A percentile compares a stretch with the other conserved stretches of the same genome.
phyloP scores from a whole-genome alignment of 1,140 invertebrate genomes.

The Drosophila takahashii region DNA sequence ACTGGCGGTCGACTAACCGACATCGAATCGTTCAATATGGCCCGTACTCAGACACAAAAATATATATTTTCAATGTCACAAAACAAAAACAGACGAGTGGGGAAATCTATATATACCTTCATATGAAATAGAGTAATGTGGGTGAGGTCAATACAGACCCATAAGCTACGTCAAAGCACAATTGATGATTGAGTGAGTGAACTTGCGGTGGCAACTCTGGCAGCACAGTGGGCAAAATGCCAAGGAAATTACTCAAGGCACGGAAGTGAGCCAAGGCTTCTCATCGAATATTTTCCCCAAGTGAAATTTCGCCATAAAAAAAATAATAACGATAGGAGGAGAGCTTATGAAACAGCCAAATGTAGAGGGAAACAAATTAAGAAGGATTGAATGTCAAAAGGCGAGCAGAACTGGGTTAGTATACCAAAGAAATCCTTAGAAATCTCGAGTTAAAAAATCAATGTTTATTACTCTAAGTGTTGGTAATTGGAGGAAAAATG shows the following conservation, averaged over 20 bases:
- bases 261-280: constrained; percentile 66
- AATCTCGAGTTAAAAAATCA: constrained; percentile 7
- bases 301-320: constrained; percentile 20
- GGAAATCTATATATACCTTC: constrained; percentile 28
- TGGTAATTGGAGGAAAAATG: constrained; percentile 33
- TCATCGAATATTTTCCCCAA: constrained; percentile 17
- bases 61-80: constrained; percentile 72
- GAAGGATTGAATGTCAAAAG: constrained; percentile 12
- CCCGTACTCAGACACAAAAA: constrained; percentile 25
- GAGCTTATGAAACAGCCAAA: constrained; percentile 17
- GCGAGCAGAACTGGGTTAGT: constrained; percentile 54
- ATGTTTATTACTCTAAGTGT: constrained; percentile 34
- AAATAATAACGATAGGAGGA: constrained; percentile 9
- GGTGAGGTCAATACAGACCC: constrained; percentile 68
- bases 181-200: constrained; percentile 24
- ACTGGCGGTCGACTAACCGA: constrained; percentile 34
- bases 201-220: constrained; percentile 58
- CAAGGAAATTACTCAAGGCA: constrained; percentile 59
- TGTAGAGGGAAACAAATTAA: constrained; percentile 21
- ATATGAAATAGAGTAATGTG: constrained; percentile 59
- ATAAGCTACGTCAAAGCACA: constrained; percentile 49
- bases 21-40: constrained; percentile 49
- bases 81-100: constrained; percentile 8
- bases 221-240: constrained; percentile 76
- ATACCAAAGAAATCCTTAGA: background rate